Conservation (phyloP, 2,888 invertebrate species). For the Drosophila rubida region DNA sequence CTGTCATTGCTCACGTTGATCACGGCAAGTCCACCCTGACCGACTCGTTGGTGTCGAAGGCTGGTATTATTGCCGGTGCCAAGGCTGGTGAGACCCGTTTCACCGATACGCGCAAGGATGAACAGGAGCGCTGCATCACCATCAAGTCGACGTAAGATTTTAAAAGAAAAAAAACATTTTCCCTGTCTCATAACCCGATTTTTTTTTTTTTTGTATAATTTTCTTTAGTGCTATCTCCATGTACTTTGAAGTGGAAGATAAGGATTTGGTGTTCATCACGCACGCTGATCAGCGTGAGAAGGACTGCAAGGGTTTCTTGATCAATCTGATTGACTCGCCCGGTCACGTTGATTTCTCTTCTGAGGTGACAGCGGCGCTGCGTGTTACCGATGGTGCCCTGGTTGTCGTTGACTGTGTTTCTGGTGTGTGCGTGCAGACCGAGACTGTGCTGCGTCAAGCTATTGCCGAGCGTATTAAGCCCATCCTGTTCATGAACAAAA, state of each 20-base stretch:
- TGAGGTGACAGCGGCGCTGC: slow-evolving; percentile 99
- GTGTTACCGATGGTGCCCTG: slow-evolving; percentile 99
- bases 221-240: slow-evolving; percentile 96
- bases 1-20: slow-evolving; percentile 99
- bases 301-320: slow-evolving; percentile 97
- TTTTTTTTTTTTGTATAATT: background rate
- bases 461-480: slow-evolving; percentile 99
- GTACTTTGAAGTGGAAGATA: slow-evolving; percentile 98
- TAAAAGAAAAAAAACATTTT: background rate
- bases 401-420: slow-evolving; percentile 99
- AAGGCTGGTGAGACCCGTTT: slow-evolving; percentile 99
- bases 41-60: slow-evolving; percentile 99
- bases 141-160: slow-evolving; percentile 95
- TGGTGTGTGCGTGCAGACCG: slow-evolving; percentile 99
- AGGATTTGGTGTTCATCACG: slow-evolving; percentile 97
- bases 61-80: slow-evolving; percentile 99
- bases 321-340: slow-evolving; percentile 99
- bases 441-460: slow-evolving; percentile 99
- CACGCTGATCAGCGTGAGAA: slow-evolving; percentile 96
- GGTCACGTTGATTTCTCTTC: slow-evolving; percentile 99
- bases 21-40: slow-evolving; percentile 99
- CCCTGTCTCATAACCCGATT: background rate
- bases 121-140: slow-evolving; percentile 99
- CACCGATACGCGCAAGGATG: slow-evolving; percentile 99
- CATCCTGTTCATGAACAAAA: slow-evolving; percentile 99